Evolutionary conservation across 2,113 vertebrate genomes (phyloP), one percentile per base, ranked within the genome.

Genomic region (Tachuris rubrigastra): DNA sequence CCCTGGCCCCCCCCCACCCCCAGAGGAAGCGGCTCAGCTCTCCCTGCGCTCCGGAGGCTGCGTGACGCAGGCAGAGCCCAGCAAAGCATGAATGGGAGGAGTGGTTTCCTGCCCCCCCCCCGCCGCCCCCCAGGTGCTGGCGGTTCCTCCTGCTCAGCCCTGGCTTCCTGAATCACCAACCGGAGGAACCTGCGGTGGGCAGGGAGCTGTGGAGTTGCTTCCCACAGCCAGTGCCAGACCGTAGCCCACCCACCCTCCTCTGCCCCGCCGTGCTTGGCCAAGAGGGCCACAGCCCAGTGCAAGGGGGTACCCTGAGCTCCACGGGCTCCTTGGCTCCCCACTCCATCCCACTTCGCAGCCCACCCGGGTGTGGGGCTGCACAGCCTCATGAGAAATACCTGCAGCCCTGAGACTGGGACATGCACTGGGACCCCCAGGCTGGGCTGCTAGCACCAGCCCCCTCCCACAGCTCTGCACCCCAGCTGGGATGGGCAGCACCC

Each of bases 81-180:
- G 95, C 91, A 89, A 96, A 94, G 95, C 95, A 96, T 96, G 93
- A 97, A 97, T 96, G 96, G 90, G 95, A 93, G 95, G 96, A 80
- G 93, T 91, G 95, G 93, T 87, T 94, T 95, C 89, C 91, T 87
- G 91, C 67, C 89, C 85, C 80, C 93, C 85, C 72, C 87, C 87
- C 55, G 62, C 66, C 76, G 77, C 94, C 95, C 86, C 89, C 93
- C 93, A 89, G 96, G 94, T 95, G 91, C 95, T 74, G 89, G 87
- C 91, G 33, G 93, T 76, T 92, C 95, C 94, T 89, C 92, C 94
- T 79, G 92, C 94, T 59, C 82, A 91, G 94, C 56, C 74, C 58
- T 30, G 10, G 91, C 81, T 96, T 95, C 96, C 96, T 95, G 96
- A 92, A 90, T 81, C 94, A 90, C 93, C 90, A 56, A 52, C 94